phyloP scores from a whole-genome alignment of 2,797 vertebrate genomes.

The Onychomys torridus region DNA sequence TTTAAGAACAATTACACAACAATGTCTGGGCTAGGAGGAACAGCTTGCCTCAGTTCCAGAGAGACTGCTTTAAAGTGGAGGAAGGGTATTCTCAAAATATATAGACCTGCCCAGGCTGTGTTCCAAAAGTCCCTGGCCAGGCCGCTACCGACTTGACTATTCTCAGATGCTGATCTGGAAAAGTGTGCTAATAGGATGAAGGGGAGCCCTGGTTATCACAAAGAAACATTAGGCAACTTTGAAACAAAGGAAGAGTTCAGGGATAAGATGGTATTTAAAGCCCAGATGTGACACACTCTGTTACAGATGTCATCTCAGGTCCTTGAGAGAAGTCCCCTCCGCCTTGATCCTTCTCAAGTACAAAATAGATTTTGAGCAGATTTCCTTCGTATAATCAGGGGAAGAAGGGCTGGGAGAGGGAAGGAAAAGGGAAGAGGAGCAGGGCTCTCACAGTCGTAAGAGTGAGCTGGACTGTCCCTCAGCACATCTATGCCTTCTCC shows the following conservation, averaged over 20 bases:
- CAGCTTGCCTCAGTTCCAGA: not conserved
- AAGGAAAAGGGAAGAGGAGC: not conserved
- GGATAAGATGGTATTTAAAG: conserved; percentile 58
- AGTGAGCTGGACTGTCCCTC: not conserved
- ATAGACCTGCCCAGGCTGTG: not conserved
- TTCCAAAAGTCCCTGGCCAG: not conserved
- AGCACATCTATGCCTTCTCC: not conserved
- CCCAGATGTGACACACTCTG: conserved; percentile 31
- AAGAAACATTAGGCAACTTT: not conserved
- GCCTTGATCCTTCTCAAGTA: conserved; percentile 66
- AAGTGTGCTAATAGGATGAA: conserved; percentile 14
- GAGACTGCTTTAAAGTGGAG: not conserved
- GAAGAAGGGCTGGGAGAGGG: not conserved
- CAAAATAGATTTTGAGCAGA: conserved; percentile 53
- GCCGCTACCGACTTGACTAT: not conserved
- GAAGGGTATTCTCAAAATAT: not conserved
- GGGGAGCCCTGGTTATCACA: not conserved
- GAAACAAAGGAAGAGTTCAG: not conserved
- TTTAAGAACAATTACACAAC: conserved; percentile 70
- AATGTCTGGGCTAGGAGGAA: too few relatives aligned
- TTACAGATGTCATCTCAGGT: conserved; percentile 59
- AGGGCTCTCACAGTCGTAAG: rapidly evolving
- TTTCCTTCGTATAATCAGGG: conserved; percentile 44
- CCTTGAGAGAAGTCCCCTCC: conserved; percentile 4
- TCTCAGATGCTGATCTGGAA: not conserved